Percentiles rank a stretch among this genome's conserved stretches.
Conservation (phyloP, 2,888 invertebrate species). For the Rhamnusium bicolor region DNA sequence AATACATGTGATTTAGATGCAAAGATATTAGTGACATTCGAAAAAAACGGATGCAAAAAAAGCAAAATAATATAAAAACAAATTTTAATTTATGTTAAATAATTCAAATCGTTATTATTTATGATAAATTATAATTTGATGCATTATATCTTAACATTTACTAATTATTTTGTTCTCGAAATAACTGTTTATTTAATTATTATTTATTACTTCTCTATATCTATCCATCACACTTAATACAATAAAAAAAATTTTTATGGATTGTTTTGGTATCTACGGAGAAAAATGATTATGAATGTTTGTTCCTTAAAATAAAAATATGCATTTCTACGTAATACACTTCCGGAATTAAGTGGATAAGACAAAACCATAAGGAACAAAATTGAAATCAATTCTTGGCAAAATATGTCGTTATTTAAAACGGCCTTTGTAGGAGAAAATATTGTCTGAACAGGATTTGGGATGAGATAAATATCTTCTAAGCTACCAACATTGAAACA, state of each 20-base stretch:
- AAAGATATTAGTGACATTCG: neutral
- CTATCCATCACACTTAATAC: neutral
- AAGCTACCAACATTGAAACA: no score
- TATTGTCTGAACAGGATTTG: no score
- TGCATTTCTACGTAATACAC: no score
- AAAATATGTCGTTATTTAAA: no score
- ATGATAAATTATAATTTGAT: conserved; percentile 1
- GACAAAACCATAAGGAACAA: no score
- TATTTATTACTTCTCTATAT: neutral
- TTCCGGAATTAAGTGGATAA: no score
- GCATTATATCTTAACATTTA: conserved; percentile 7
- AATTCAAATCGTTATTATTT: neutral
- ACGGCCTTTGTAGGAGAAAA: no score
- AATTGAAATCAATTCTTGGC: no score
- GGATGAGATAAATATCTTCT: no score
- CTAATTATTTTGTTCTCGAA: conserved; percentile 4
- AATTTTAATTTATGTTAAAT: neutral
- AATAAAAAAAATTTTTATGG: neutral
- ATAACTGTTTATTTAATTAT: neutral
- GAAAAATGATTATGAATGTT: no score
- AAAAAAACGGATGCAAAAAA: conserved; percentile 9
- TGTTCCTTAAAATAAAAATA: no score
- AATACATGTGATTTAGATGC: neutral
- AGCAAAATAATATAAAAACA: conserved; percentile 1
- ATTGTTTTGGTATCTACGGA: no score